Conservation (phyloP, 2,888 invertebrate genomes). For the Tricholauxania praeusta region DNA sequence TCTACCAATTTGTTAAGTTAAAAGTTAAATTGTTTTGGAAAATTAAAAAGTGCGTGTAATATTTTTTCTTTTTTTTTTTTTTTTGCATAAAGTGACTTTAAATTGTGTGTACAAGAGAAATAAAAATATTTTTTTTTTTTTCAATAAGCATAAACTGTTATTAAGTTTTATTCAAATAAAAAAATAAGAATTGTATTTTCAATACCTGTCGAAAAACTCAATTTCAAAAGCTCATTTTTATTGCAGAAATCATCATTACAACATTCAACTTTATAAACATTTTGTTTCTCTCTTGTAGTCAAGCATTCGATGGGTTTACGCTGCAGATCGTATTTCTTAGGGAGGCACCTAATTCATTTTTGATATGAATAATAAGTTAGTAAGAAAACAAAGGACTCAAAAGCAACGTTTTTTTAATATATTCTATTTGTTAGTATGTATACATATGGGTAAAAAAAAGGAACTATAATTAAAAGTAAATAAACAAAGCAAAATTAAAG, state of each 20-base stretch:
- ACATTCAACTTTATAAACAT: constrained; percentile 67
- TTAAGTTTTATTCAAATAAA: neutral
- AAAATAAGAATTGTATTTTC: constrained; percentile 32
- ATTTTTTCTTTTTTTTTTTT: neutral
- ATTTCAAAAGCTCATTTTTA: constrained; percentile 66
- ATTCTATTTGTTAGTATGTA: constrained; percentile 10
- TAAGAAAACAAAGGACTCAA: no score
- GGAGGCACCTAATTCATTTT: constrained; percentile 60
- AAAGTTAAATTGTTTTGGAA: constrained; percentile 40
- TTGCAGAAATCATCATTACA: constrained; percentile 69
- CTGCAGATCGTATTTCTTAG: constrained; percentile 67
- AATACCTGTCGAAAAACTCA: constrained; percentile 66
- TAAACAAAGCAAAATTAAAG: constrained; percentile 27
- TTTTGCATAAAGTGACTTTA: neutral
- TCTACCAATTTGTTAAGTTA: constrained; percentile 41
- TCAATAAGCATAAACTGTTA: neutral
- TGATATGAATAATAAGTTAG: no score
- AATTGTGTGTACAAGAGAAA: neutral
- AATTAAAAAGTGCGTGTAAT: constrained; percentile 46
- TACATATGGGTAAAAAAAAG: no score
- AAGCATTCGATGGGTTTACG: constrained; percentile 68
- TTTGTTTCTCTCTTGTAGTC: constrained; percentile 64
- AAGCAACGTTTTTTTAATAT: constrained; percentile 8
- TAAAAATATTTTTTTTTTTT: no score
- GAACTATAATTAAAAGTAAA: constrained; percentile 8